A percentile compares a stretch with the other conserved stretches of the same genome.
These are phyloP conservation scores for Alouatta palliata DNA, from an alignment of 2,113 vertebrate species.

Conservation along the genomic window DNA sequence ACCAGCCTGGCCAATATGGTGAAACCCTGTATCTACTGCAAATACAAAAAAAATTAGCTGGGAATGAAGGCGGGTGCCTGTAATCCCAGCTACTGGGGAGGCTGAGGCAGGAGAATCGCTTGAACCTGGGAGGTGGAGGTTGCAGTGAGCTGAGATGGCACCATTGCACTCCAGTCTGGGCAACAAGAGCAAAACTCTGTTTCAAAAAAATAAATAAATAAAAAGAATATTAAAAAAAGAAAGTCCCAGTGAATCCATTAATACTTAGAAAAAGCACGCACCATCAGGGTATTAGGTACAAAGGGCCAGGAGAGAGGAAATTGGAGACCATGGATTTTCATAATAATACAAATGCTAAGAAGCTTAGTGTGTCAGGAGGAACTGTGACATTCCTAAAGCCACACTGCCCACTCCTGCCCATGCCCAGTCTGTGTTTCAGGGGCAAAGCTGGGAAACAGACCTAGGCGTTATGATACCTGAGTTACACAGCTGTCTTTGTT, in stretches of 20 bases:
- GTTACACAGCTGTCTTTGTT: not conserved
- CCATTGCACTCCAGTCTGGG: too few species aligned
- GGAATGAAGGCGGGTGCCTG: too few species aligned
- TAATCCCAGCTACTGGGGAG: too few species aligned
- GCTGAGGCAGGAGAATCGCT: too few species aligned
- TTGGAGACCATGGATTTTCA: not conserved
- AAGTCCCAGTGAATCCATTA: not conserved
- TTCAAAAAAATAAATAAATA: too few species aligned
- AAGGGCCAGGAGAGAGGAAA: not conserved
- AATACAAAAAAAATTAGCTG: too few species aligned
- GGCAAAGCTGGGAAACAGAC: not conserved
- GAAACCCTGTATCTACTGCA: too few species aligned
- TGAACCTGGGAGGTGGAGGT: too few species aligned
- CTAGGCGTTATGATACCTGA: not conserved
- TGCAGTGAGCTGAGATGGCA: too few species aligned
- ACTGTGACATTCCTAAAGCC: not conserved
- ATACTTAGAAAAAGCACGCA: not conserved
- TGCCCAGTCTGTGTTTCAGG: accelerated
- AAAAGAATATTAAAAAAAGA: too few species aligned
- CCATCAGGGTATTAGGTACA: not conserved
- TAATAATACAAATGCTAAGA: not conserved
- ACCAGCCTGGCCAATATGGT: too few species aligned
- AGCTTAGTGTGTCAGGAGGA: not conserved
- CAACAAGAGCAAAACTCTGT: too few species aligned
- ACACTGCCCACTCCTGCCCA: accelerated